Base-by-base conservation (phyloP, 2,113 vertebrate genomes). In the Lampris incognitus region DNA sequence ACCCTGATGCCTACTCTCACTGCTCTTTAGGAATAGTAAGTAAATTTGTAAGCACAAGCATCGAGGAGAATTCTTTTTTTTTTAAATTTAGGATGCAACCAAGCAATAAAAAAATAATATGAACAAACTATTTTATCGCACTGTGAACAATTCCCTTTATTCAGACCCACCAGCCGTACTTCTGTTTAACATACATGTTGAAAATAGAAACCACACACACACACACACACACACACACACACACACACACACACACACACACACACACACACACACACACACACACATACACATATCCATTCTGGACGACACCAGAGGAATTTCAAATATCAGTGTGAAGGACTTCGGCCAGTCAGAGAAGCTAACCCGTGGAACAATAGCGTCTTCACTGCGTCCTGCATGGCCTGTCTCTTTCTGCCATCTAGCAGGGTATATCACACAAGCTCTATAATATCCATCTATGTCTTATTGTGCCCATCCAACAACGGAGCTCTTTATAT, bases 401-500 rank as follows among this genome's bases (percentile, higher is more conserved):
- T 59, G 59, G 77, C 82, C 78, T 87, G 58, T 10, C 63, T 80
- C 75, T 39, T 66, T 85, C 85, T 79, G 83, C 77, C 87, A 74
- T 74, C 42, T 74, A 85, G 73, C 59, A 69, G 79, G 78, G 80
- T 60, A 71, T 85, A 87, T 89, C 88, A 89, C 88, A 87, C 75
- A 78, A 78, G 51, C 75, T 75, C 90, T 78, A 88, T 84, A 90
- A 85, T 91, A 93, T 78, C 69, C 73, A 67, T 81, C 67, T 85
- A 66, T 69, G 87, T 78, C 79, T 89, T 87, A 90, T 92, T 93
- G 91, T 91, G 85, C 67, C n/a, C 4, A 2, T 51, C 9, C 50
- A 41, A 94, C 94, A 95, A 92, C 82, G 88, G 79, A 70, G 57
- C 78, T 77, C 90, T 94, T 94, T 86, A 94, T 92, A 55, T 82